Base-by-base conservation (phyloP, 92 coral and sea anemone species). In the Umimayanthus kanabou region DNA sequence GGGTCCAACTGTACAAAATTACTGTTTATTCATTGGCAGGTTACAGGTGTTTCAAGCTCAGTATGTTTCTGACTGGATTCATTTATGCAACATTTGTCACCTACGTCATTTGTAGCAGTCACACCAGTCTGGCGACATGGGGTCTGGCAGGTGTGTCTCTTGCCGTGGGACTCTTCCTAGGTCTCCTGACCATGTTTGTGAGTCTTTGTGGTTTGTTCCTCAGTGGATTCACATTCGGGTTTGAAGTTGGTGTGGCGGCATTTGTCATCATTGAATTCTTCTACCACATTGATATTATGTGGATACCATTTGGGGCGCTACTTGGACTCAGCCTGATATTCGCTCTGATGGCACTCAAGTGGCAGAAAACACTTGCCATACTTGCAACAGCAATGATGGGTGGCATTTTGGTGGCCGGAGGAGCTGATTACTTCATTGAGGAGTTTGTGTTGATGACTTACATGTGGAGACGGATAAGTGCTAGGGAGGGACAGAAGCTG, bases 281-380 rank as follows among this genome's bases (percentile, higher is more conserved):
- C 66, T 87, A 85, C 81, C 95, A 86, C 76, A 87, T 97, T 18
- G 64, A 94, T 3, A 89, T 87, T 43, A 93, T 89, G 87, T 95
- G 98, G 98, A 94, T 95, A 76, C 99, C 99, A 6, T 95, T 95
- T 88, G 98, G 98, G 3, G 89, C 94, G 33, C 92, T 97, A 23
- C 95, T 97, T 14, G 98, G 96, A 0, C 82, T 95, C 64, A 92
- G 98, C 73, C 84, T 97, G 65, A 20, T 92, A 30, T 92, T 93
- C 87, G 94, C 93, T 29, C 23, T 95, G 64, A 81, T 95, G 45
- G 92, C 93, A 23, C 85, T 97, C 81, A 90, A 92, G 65, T 97
- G 95, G 92, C 98, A 97, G 92, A 97, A 94, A 85, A 90, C 92
- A 30, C 90, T 95, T 72, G 90, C 90, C 75, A 95, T 95, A 71